phyloP scores from a whole-genome alignment of 1,140 invertebrate species.

The Frieseomelitta varia region DNA sequence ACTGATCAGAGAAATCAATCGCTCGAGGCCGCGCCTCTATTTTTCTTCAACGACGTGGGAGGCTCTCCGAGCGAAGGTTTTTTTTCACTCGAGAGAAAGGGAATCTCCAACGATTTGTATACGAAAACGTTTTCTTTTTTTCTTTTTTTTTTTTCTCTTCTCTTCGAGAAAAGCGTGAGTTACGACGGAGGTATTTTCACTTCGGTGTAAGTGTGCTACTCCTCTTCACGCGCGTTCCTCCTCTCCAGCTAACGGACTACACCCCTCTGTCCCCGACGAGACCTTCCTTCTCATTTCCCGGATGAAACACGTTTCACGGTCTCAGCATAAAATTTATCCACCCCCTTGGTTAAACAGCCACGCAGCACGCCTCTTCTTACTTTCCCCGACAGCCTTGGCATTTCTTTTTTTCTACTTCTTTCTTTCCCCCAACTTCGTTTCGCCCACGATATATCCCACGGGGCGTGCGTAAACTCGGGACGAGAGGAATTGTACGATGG shows the following conservation, averaged over 20 bases:
- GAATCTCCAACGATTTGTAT: conserved; percentile 70
- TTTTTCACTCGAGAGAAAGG: conserved; percentile 18
- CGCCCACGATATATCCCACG: conserved; percentile 61
- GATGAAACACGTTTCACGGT: conserved; percentile 77
- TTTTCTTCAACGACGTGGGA: neutral
- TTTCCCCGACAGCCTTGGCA: conserved; percentile 52
- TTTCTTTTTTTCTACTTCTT: conserved; percentile 36
- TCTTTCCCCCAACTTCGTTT: conserved; percentile 59
- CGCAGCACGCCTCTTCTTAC: conserved; percentile 74
- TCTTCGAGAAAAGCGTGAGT: conserved; percentile 73
- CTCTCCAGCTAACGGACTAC: conserved; percentile 53
- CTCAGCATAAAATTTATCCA: conserved; percentile 79
- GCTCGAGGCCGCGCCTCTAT: neutral
- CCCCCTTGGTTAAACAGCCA: conserved; percentile 78
- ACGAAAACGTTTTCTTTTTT: conserved; percentile 56
- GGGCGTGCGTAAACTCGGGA: conserved; percentile 23
- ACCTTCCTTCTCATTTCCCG: conserved; percentile 66
- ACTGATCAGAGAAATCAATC: neutral
- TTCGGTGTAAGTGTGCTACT: conserved; percentile 64
- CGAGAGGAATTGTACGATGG: neutral
- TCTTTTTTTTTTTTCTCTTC: conserved; percentile 1
- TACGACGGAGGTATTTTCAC: conserved; percentile 74
- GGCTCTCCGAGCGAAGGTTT: fast-evolving
- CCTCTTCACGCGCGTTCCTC: conserved; percentile 59
- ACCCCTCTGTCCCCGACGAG: conserved; percentile 30